These are phyloP conservation scores for Mimas tiliae DNA, from an alignment of 2,888 invertebrate genomes.

Conservation along the genomic window DNA sequence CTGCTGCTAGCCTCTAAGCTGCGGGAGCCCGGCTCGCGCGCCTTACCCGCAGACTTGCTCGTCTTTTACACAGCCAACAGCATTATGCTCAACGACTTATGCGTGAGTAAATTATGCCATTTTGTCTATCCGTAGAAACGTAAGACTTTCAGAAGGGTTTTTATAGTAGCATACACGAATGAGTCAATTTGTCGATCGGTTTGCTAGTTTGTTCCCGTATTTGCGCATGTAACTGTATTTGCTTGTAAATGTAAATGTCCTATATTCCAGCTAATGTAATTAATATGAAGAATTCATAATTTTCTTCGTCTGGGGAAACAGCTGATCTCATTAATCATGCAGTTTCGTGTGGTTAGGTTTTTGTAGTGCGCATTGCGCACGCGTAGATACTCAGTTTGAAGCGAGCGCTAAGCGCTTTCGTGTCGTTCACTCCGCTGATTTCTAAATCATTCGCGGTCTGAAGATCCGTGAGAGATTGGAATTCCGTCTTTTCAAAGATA, in stretches of 20 bases:
- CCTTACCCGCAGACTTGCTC: slow-evolving; percentile 91
- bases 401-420: slow-evolving; percentile 58
- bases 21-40: slow-evolving; percentile 91
- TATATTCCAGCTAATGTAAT: background rate
- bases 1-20: slow-evolving; percentile 97
- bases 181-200: background rate
- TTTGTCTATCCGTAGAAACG: no score
- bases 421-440: slow-evolving; percentile 66
- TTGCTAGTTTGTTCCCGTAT: no score
- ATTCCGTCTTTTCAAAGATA: slow-evolving; percentile 62
- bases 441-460: slow-evolving; percentile 61
- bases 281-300: slow-evolving; percentile 47
- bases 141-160: background rate
- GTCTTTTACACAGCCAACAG: slow-evolving; percentile 98
- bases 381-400: slow-evolving; percentile 45
- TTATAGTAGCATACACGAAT: background rate
- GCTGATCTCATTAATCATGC: slow-evolving; percentile 71
- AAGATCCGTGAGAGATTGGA: slow-evolving; percentile 71
- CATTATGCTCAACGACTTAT: slow-evolving; percentile 92
- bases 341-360: slow-evolving; percentile 56
- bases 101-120: slow-evolving; percentile 88
- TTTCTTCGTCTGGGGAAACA: slow-evolving; percentile 64
- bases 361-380: slow-evolving; percentile 47
- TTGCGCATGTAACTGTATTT: background rate
- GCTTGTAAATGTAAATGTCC: background rate